phyloP scores from a whole-genome alignment of 2,888 invertebrate genomes.

The Nebria salina region DNA sequence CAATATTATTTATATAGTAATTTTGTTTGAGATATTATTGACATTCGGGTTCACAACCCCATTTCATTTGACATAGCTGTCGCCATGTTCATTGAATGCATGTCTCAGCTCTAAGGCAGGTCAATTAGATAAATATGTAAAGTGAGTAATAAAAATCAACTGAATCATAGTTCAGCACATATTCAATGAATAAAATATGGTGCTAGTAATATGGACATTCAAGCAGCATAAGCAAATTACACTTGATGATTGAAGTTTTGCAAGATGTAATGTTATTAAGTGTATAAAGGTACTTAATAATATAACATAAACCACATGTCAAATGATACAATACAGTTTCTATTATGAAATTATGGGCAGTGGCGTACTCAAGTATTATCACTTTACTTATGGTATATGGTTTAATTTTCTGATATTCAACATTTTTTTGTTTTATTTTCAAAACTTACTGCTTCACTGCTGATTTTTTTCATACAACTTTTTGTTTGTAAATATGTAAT shows the following conservation, averaged over 20 bases:
- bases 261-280: conserved; percentile 17
- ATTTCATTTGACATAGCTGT: conserved; percentile 25
- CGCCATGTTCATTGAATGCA: conserved; percentile 17
- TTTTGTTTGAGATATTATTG: conserved; percentile 26
- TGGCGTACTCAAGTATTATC: background rate
- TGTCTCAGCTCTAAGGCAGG: conserved; percentile 20
- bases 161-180: background rate
- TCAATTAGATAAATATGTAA: conserved; percentile 23
- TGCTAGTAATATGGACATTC: conserved; percentile 11
- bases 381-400: background rate
- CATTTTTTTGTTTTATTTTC: no score
- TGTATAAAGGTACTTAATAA: conserved; percentile 13
- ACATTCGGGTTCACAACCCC: conserved; percentile 10
- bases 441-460: no score
- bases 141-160: conserved; percentile 18
- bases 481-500: no score
- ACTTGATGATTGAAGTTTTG: conserved; percentile 19
- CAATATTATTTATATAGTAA: conserved; percentile 33
- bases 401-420: no score
- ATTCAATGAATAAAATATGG: conserved; percentile 15
- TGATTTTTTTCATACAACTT: no score
- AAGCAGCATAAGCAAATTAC: conserved; percentile 16
- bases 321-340: conserved; percentile 7
- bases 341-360: background rate
- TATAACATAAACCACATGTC: conserved; percentile 12